Evolutionary conservation across 2,888 invertebrate genomes (phyloP).

Genomic region (Trichopria drosophilae): DNA sequence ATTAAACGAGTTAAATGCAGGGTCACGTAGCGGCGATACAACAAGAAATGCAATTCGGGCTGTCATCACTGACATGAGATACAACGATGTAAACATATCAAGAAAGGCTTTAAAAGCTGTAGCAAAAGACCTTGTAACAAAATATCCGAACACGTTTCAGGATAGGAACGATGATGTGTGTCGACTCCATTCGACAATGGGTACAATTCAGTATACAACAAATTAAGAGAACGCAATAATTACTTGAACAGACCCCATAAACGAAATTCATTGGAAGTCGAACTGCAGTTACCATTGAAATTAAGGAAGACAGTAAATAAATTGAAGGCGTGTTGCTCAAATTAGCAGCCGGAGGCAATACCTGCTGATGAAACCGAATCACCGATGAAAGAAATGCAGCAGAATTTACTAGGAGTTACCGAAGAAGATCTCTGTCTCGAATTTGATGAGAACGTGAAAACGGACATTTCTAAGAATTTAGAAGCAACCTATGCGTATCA

Average conservation of each 20-base stretch:
- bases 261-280: neutral
- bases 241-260: neutral
- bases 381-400: neutral
- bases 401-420: neutral
- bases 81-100: no score
- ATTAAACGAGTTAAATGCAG: no score
- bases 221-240: neutral
- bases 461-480: neutral
- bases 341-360: neutral
- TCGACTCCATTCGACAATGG: neutral
- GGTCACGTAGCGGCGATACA: neutral
- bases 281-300: neutral
- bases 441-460: neutral
- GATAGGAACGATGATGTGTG: neutral
- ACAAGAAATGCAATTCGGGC: neutral
- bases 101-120: neutral
- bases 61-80: neutral
- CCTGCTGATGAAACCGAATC: neutral
- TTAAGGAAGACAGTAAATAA: neutral
- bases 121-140: neutral
- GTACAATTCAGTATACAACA: neutral
- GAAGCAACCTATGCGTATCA: neutral
- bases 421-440: neutral
- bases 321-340: neutral
- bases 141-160: neutral